Base-by-base conservation (phyloP, 2,888 invertebrate species). In the Rhodophaea formosa region DNA sequence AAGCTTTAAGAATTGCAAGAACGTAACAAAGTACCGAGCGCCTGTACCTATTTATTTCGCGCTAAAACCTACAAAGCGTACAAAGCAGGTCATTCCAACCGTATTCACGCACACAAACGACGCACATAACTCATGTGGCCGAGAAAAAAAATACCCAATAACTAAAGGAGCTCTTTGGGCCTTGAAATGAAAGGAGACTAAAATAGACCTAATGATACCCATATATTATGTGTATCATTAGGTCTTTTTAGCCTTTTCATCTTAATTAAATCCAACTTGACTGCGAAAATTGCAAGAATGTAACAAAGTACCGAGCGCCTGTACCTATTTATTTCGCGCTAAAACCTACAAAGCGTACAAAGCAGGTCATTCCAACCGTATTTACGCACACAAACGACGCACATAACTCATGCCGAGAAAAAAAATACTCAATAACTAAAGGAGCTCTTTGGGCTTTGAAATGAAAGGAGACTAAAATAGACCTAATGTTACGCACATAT, bases 101-200 rank as follows among this genome's bases (percentile, higher is more conserved):
- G 72, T 77, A 80, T 78, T 74, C 82, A 82, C 82, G 79, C 79
- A 78, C 83, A 80, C 75, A 78, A 81, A 80, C 78, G 77, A 73
- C 77, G 72, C 60, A 74, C 77, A 84, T 82, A 84, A 83, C 81
- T 86, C 85, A 84, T 81, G 70, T 70, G 68, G 23, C 64, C 61
- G 64, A 70, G 72, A 84, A 86, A 83, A 23, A 85, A 85, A 84
- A 82, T 62, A 74, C 79, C 82, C 82, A 82, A 84, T 84, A 84
- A 80, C 82, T 76, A 78, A 80, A 56, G 75, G 74, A 82, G 80
- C 79, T 80, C 72, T 68, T 72, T 67, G 75, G 69, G 70, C 70
- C 68, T n/a, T n/a, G n/a, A n/a, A n/a, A n/a, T n/a, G n/a, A n/a
- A n/a, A n/a, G n/a, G n/a, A n/a, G n/a, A n/a, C n/a, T n/a, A n/a